Percentiles rank a stretch among this genome's conserved stretches.
phyloP scores from a whole-genome alignment of 2,113 vertebrate genomes.

The Syngnathus typhle region DNA sequence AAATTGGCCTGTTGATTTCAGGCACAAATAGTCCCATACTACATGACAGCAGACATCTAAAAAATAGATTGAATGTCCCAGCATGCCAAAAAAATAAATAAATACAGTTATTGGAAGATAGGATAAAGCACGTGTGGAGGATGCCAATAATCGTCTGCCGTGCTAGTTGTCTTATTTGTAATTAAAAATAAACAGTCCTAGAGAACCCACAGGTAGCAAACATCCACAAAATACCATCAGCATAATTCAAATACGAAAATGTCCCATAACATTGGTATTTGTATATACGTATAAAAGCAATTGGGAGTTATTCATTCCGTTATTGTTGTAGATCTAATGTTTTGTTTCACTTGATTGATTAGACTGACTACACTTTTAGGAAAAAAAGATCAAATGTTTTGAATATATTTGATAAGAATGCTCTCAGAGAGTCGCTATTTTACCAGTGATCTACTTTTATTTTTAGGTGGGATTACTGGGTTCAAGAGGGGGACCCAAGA shows the following conservation, averaged over 20 bases:
- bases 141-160: background rate
- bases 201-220: background rate
- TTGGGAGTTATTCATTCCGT: background rate
- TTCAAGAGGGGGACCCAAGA: too few relatives aligned
- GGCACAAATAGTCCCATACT: slow-evolving; percentile 53
- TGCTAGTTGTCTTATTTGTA: background rate
- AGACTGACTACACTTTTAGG: too few relatives aligned
- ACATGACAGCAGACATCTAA: slow-evolving; percentile 49
- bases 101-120: background rate
- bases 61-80: slow-evolving; percentile 42
- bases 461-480: too few relatives aligned
- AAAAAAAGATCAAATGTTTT: background rate
- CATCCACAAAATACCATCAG: too few relatives aligned
- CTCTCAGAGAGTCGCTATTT: background rate
- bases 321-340: too few relatives aligned
- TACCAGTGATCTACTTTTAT: too few relatives aligned
- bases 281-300: too few relatives aligned
- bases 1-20: slow-evolving; percentile 66
- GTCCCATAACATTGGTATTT: too few relatives aligned
- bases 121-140: background rate
- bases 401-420: background rate
- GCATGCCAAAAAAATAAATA: slow-evolving; percentile 27
- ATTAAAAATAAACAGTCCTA: background rate
- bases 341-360: too few relatives aligned
- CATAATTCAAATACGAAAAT: too few relatives aligned